Conservation (phyloP, 2,113 vertebrate genomes). For the Lamprotornis superbus region DNA sequence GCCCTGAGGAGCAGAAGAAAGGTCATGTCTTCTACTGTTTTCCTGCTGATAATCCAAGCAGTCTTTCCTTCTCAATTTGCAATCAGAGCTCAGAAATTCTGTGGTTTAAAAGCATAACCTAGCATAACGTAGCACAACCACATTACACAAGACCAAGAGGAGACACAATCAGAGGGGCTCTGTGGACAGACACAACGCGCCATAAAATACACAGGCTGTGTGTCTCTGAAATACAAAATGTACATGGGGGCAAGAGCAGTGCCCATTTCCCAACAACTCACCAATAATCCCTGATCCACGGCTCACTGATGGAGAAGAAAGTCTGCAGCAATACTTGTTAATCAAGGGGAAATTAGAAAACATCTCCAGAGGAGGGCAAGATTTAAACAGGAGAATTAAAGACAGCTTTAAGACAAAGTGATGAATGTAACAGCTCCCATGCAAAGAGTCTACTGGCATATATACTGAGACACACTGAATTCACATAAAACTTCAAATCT, state of each 20-base stretch:
- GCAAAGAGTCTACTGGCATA: not conserved
- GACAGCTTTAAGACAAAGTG: not conserved
- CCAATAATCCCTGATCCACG: not conserved
- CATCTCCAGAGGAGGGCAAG: not conserved
- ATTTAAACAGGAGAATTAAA: not conserved
- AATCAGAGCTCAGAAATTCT: not conserved
- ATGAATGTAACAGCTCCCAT: not conserved
- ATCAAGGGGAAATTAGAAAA: not conserved
- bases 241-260: fast-evolving
- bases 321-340: not conserved
- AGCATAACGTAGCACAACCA: fast-evolving
- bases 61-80: not conserved
- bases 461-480: not conserved
- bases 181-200: not conserved
- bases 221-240: not conserved
- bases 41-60: not conserved
- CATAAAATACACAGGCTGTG: not conserved
- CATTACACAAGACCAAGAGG: fast-evolving
- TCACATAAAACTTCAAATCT: not conserved
- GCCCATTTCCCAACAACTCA: not conserved
- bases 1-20: not conserved
- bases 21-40: not conserved
- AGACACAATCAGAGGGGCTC: not conserved
- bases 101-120: not conserved
- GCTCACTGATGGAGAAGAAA: not conserved